Base-by-base conservation (phyloP, 2,888 invertebrate genomes). In the Dendrolimus houi region DNA sequence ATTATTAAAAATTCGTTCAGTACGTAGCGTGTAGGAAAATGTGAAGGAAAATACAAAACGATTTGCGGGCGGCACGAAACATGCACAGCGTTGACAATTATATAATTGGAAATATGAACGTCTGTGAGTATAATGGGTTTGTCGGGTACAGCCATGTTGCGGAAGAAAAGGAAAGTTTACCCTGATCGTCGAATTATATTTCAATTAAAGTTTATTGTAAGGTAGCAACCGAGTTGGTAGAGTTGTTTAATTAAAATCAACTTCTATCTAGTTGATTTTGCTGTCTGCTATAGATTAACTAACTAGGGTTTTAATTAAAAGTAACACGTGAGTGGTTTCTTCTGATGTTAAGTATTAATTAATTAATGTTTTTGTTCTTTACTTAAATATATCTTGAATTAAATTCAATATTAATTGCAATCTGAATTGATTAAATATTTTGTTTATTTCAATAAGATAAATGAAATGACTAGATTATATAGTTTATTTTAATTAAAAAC, bases 121-220 rank as follows among this genome's bases (percentile, higher is more conserved):
- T 62, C 55, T 47, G n/a, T 8, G 58, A 62, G 40, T 53, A 47
- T 58, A 60, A 60, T 60, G 54, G 57, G 56, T 62, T 60, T 62
- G 60, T 68, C 62, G 56, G 57, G 57, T 64, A 60, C 62, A 65
- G 56, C 17, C 52, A 55, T 42, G 56, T 55, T 56, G 40, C 52
- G 10, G 57, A 62, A 64, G 62, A 61, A 63, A 62, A 14, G 10
- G 52, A 54, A 58, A 59, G 54, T 60, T 59, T 58, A 57, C 54
- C 59, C 56, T 17, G 53, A 58, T 58, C 55, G 41, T 53, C 40
- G 42, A 40, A 57, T 57, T 56, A 52, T 65, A 72, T 67, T 69
- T 57, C 58, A 69, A 70, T 70, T 67, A 64, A 70, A 72, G 64
- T 72, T 71, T 65, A 65, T 62, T 64, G 61, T 61, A 60, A 67